A percentile compares a stretch with the other conserved stretches of the same genome.
phyloP scores from a whole-genome alignment of 35 echinoderm and acorn worm species.

The Lytechinus pictus region DNA sequence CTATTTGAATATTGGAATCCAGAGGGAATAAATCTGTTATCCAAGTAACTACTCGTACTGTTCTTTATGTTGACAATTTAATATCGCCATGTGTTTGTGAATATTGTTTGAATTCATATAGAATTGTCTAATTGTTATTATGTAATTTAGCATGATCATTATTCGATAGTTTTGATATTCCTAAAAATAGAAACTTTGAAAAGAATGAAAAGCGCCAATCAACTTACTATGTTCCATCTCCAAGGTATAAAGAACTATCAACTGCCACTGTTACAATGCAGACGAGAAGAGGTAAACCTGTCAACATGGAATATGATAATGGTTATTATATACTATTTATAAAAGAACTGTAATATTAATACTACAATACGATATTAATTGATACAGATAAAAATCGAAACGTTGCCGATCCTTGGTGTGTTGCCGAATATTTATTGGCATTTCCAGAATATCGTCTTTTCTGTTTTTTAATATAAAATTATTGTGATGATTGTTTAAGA shows the following conservation, averaged over 20 bases:
- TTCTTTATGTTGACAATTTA: neutral
- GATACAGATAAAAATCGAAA: too few relatives aligned
- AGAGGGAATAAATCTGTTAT: neutral
- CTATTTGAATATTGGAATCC: too few relatives aligned
- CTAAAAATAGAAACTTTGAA: neutral
- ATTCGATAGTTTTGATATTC: too few relatives aligned
- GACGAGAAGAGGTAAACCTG: conserved; percentile 22
- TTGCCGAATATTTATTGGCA: too few relatives aligned
- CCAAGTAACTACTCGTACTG: too few relatives aligned
- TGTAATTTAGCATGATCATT: neutral
- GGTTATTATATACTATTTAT: too few relatives aligned
- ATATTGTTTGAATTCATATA: neutral
- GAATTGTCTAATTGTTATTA: neutral
- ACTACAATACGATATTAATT: too few relatives aligned
- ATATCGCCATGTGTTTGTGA: neutral
- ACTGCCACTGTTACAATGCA: conserved; percentile 32
- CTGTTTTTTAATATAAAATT: too few relatives aligned
- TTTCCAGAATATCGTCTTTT: too few relatives aligned
- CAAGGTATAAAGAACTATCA: neutral
- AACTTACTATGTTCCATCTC: conserved; percentile 35
- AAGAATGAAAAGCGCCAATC: neutral
- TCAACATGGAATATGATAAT: neutral
- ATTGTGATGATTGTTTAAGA: too few relatives aligned
- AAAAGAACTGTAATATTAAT: too few relatives aligned
- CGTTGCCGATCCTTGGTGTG: too few relatives aligned